Evolutionary conservation across 2,888 invertebrate genomes (phyloP).

Genomic region (Caenorhabditis sp.): DNA sequence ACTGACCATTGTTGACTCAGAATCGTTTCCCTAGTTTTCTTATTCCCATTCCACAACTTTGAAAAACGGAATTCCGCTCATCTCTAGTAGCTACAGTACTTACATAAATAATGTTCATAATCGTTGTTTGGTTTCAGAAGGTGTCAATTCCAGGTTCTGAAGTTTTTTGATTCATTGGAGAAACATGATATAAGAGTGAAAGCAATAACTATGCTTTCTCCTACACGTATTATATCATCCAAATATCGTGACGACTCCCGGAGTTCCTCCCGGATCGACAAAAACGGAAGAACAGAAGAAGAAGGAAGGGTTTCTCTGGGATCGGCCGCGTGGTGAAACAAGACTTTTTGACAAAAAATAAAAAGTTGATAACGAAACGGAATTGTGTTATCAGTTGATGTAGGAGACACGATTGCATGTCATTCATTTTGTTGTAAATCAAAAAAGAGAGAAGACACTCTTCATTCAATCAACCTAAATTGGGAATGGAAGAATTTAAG

Average conservation of each 20-base stretch:
- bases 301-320: neutral
- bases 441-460: slow-evolving; percentile 15
- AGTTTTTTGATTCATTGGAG: too few relatives aligned
- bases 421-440: slow-evolving; percentile 56
- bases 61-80: too few relatives aligned
- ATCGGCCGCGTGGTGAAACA: slow-evolving; percentile 42
- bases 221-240: neutral
- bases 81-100: too few relatives aligned
- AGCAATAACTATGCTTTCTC: neutral
- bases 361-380: slow-evolving; percentile 47
- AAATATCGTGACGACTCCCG: slow-evolving; percentile 5
- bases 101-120: too few relatives aligned
- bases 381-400: slow-evolving; percentile 45
- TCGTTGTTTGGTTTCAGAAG: too few relatives aligned
- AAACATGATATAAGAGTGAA: too few relatives aligned
- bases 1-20: too few relatives aligned
- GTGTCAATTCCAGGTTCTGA: too few relatives aligned
- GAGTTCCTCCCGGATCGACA: slow-evolving; percentile 19
- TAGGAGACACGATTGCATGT: slow-evolving; percentile 31
- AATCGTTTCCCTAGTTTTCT: too few relatives aligned
- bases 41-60: too few relatives aligned
- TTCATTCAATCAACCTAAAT: slow-evolving; percentile 31
- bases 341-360: slow-evolving; percentile 18
- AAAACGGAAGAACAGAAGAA: slow-evolving; percentile 26
- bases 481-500: neutral